Base-by-base conservation (phyloP, 2,888 invertebrate genomes). In the Drosophila stalkeri region DNA sequence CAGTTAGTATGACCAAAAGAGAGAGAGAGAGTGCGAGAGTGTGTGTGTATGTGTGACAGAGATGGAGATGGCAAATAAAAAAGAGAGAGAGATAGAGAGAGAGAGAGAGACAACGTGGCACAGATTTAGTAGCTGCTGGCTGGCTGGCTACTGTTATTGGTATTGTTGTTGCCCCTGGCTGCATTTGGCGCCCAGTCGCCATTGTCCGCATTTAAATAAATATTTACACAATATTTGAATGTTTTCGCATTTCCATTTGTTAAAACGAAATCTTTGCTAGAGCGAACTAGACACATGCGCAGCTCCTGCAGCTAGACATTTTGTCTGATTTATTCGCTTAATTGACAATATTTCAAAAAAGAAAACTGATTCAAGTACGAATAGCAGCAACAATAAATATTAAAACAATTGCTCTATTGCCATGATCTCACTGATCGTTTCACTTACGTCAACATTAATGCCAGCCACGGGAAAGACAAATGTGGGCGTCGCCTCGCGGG, bases 361-460 rank as follows among this genome's bases (percentile, higher is more conserved):
- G 16, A 16, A 27, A n/a, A 43, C 1, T 14, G 18, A 14, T 9
- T 5, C 9, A 31, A 37, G 9, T 31, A 33, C 47, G 14, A 78
- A 54, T 33, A 39, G 23, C n/a, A 54, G 23, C 12, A 41, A 1
- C 18, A 33, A 23, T 16, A 44, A 44, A 31, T 64, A 12, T 64
- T 33, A n/a, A 46, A 64, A 51, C 41, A 56, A 62, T 39, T 23
- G 67, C 12, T 49, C 47, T 27, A 16, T 43, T 54, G 51, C 16
- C 46, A 12, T 18, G 2, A 20, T 8, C 49, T 44, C 35, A 41
- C 20, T 63, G 52, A 68, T 74, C 52, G 57, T 85, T 84, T 71
- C 60, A 94, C 95, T 94, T 92, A 95, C 95, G 91, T 95, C 95
- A 67, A 95, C 94, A 90, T 94, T 93, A 80, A 95, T 94, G 80